Base-by-base conservation (phyloP, 2,113 vertebrate species). In the Chamaetylas fuelleborni region DNA sequence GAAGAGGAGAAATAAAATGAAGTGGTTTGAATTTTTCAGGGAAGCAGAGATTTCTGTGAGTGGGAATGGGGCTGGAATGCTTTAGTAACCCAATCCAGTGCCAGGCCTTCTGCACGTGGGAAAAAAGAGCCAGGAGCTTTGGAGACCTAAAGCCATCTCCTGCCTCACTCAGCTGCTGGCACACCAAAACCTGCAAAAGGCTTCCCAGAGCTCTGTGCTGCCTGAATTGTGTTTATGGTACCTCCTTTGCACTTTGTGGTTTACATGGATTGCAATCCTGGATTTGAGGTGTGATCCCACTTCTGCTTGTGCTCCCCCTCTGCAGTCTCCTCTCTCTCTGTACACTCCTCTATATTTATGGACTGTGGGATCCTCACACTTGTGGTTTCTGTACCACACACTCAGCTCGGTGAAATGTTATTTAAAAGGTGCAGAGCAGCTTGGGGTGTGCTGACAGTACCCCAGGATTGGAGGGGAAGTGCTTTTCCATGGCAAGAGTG, bases 21-120 rank as follows among this genome's bases (percentile, higher is more conserved):
- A 93, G 45, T 54, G 70, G 69, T 17, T 94, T 82, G 57, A 43
- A 57, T 91, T 96, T 91, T 82, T 71, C 62, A 87, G 78, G 73
- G 86, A 85, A 90, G 61, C 90, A 90, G 85, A 85, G 53, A 16
- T 76, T 95, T 60, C 92, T 73, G 69, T 8, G 71, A 93, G 85
- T 84, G 85, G 78, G 78, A 92, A 90, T 2, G 4, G 87, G 77
- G 56, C 90, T 95, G 95, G 94, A 91, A 96, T 83, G 73, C 92
- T 92, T 83, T 33, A 91, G 96, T 89, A 95, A 95, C 20, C 69
- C 77, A 94, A 83, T 83, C 9, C 34, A 7, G 94, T 92, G 90
- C 92, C 95, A 95, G 90, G 80, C 54, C 54, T 81, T 36, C 76
- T 76, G 86, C 91, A 92, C 3, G 1, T 73, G 90, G 66, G 42